Evolutionary conservation across 2,888 invertebrate species (phyloP).

Genomic region (Tanypteryx hageni): DNA sequence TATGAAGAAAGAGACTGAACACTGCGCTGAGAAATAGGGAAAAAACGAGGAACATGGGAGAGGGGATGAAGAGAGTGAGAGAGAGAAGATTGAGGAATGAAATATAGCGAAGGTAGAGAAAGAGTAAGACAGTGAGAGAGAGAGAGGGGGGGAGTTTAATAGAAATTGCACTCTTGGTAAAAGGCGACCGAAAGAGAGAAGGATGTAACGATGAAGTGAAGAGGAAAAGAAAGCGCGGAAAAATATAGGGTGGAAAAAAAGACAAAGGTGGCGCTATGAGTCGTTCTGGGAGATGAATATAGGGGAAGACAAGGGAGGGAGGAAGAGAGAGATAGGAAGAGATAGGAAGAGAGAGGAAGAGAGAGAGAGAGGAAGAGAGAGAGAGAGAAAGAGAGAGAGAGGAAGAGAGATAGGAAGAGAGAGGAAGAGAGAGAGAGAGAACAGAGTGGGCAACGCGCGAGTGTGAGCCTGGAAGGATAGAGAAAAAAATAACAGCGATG

Average conservation of each 20-base stretch:
- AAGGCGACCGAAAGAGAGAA: neutral
- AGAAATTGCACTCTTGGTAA: neutral
- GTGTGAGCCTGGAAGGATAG: neutral
- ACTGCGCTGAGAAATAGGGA: neutral
- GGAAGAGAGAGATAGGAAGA: neutral
- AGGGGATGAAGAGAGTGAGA: no score
- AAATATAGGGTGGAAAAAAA: no score
- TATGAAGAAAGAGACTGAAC: neutral
- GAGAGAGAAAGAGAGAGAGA: neutral
- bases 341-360: neutral
- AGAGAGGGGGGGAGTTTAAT: neutral
- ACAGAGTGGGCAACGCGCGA: neutral
- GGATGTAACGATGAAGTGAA: neutral
- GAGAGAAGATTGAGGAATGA: neutral
- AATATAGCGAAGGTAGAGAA: neutral
- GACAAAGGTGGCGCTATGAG: no score
- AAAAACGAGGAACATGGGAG: neutral
- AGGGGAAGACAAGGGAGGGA: neutral
- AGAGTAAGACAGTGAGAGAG: neutral
- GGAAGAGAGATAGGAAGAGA: neutral
- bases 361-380: neutral
- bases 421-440: neutral
- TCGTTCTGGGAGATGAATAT: neutral
- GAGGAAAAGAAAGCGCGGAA: neutral
- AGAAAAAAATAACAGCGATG: neutral